phyloP scores from a whole-genome alignment of 2,888 invertebrate species.

The Incurvaria masculella region DNA sequence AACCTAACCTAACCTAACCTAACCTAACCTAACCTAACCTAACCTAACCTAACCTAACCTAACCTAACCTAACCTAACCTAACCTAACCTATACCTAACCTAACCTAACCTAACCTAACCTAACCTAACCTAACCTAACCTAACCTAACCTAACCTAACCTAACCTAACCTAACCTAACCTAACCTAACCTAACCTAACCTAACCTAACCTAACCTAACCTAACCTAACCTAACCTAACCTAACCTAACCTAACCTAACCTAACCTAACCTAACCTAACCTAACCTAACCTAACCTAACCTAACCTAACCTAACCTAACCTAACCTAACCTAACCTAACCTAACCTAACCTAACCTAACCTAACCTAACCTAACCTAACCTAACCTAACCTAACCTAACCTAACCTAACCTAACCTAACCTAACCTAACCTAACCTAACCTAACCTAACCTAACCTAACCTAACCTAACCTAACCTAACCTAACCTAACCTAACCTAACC shows the following conservation, averaged over 20 bases:
- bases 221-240: conserved; percentile 2
- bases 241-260: no score
- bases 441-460: no score
- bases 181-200: conserved; percentile 1
- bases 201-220: conserved; percentile 2
- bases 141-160: conserved; percentile 3
- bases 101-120: conserved; percentile 6
- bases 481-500: no score
- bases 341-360: no score
- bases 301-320: conserved; percentile 3
- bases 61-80: background rate
- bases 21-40: conserved; percentile 7
- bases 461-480: no score
- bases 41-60: background rate
- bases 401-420: no score
- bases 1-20: conserved; percentile 3
- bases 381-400: no score
- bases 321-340: no score
- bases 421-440: no score
- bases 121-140: conserved; percentile 5
- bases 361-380: no score
- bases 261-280: background rate
- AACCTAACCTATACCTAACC: conserved; percentile 1
- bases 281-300: background rate
- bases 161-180: conserved; percentile 2